These are phyloP conservation scores for Tipula helvola DNA, from an alignment of 2,888 invertebrate genomes.

Conservation along the genomic window DNA sequence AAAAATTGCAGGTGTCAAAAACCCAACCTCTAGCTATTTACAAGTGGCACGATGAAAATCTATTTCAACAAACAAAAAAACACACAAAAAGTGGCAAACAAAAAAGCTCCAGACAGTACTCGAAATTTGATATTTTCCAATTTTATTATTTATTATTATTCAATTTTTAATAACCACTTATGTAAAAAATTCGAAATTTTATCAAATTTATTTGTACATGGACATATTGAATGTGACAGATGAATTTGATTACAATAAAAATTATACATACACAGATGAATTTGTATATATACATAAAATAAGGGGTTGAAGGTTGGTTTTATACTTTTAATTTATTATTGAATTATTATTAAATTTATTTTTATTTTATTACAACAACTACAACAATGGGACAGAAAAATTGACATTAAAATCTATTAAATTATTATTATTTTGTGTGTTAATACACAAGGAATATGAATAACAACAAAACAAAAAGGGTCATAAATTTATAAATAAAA, in stretches of 20 bases:
- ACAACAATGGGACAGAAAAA: not conserved
- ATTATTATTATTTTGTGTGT: not conserved
- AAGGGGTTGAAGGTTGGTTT: not conserved
- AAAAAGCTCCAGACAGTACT: not conserved
- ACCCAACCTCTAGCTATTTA: not conserved
- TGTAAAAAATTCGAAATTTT: not conserved
- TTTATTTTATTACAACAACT: too few species aligned
- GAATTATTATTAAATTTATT: not conserved
- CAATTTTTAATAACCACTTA: conserved; percentile 4
- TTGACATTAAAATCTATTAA: not conserved
- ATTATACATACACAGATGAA: too few species aligned
- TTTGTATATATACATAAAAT: not conserved
- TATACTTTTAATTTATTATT: not conserved
- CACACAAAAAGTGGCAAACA: not conserved
- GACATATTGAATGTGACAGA: not conserved
- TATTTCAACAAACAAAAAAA: not conserved
- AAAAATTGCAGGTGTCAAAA: not conserved
- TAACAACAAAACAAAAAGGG: not conserved
- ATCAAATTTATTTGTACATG: not conserved
- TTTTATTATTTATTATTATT: not conserved
- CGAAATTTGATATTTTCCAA: not conserved
- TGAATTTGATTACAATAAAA: not conserved
- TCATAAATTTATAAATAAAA: not conserved
- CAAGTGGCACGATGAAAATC: not conserved
- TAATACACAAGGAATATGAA: not conserved